phyloP scores from a whole-genome alignment of 2,113 vertebrate species.

The Eptesicus fuscus region DNA sequence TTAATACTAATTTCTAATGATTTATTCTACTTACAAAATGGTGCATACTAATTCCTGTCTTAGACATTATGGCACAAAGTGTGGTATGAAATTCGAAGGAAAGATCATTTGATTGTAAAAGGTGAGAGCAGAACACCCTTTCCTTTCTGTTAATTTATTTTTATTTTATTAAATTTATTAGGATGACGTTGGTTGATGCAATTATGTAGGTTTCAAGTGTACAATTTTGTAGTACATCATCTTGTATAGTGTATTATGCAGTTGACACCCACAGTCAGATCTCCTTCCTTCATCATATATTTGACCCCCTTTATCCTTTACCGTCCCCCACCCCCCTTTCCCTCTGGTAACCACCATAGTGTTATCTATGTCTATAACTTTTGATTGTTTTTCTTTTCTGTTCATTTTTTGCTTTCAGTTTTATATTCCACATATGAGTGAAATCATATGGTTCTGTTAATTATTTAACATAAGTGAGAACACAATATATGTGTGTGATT shows the following conservation, averaged over 20 bases:
- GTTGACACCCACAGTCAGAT: background rate
- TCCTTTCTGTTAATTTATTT: background rate
- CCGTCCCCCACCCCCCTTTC: background rate
- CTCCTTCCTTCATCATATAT: background rate
- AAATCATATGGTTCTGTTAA: background rate
- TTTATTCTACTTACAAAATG: slow-evolving; percentile 66
- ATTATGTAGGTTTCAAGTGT: background rate
- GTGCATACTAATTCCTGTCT: slow-evolving; percentile 59
- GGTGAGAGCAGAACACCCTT: background rate
- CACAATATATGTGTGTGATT: background rate
- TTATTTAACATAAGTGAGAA: background rate
- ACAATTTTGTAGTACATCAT: background rate
- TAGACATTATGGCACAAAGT: slow-evolving; percentile 49
- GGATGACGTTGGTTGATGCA: background rate
- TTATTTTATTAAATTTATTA: too few species aligned
- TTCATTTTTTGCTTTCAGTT: background rate
- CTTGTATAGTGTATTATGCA: background rate
- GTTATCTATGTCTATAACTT: background rate
- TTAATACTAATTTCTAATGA: slow-evolving; percentile 65
- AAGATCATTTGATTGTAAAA: slow-evolving; percentile 53
- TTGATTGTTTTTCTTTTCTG: background rate
- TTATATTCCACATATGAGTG: background rate
- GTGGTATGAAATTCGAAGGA: slow-evolving; percentile 63
- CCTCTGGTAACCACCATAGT: background rate
- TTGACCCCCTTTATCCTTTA: background rate